A percentile compares a stretch with the other conserved stretches of the same genome.
Evolutionary conservation across 2,113 vertebrate species (phyloP).

Genomic region (Ascaphus truei): DNA sequence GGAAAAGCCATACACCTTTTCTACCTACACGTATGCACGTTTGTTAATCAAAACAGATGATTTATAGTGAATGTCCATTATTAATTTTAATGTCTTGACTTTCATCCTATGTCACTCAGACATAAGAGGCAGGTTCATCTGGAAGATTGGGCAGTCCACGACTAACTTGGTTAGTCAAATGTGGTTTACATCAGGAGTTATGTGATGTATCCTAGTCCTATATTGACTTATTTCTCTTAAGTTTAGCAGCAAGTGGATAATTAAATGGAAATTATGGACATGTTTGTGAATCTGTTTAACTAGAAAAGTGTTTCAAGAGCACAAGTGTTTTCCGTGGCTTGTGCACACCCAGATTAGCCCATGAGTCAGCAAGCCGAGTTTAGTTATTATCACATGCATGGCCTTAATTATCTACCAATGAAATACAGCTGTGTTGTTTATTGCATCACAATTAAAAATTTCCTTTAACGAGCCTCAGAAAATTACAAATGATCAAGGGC

Average conservation of each 20-base stretch:
- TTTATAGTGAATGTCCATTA: no score
- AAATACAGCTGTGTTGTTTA: constrained; percentile 67
- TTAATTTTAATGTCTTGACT: no score
- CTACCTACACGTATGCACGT: neutral
- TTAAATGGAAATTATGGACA: neutral
- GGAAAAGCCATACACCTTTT: neutral
- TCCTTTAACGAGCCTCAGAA: constrained; percentile 47
- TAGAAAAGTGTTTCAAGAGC: neutral
- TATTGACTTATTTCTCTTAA: no score
- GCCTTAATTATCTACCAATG: constrained; percentile 61
- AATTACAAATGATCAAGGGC: constrained; percentile 42
- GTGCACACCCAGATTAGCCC: constrained; percentile 57
- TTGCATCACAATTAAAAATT: constrained; percentile 45
- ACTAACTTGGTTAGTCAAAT: no score
- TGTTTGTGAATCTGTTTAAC: neutral
- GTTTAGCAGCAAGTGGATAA: no score
- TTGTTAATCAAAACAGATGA: no score
- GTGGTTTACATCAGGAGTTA: no score
- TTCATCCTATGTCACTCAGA: no score
- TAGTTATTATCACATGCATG: constrained; percentile 61
- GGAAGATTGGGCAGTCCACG: no score
- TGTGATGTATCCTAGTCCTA: no score
- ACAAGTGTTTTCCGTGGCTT: neutral
- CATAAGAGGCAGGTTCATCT: no score
- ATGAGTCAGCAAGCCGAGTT: constrained; percentile 55